Evolutionary conservation across 2,113 vertebrate species (phyloP).

Genomic region (Sebastes schlegelii): DNA sequence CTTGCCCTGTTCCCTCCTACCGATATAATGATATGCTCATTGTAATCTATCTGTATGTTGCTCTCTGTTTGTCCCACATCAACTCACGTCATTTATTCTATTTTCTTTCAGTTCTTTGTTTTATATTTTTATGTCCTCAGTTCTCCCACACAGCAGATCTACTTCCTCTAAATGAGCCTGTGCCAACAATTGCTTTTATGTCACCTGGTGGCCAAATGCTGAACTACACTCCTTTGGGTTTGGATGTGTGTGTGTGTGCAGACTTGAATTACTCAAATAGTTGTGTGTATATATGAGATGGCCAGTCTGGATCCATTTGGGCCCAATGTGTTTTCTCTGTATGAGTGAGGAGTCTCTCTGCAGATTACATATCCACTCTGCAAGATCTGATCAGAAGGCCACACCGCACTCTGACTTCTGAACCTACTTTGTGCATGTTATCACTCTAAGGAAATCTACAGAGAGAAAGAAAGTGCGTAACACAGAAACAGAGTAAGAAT

Average conservation of each 20-base stretch:
- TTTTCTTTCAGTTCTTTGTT: not conserved
- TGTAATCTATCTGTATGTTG: not conserved
- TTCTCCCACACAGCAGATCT: not conserved
- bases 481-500: not conserved
- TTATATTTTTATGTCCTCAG: not conserved
- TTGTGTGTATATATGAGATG: not conserved
- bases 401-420: not conserved
- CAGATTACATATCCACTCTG: not conserved
- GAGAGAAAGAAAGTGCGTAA: not conserved
- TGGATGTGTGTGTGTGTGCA: not conserved
- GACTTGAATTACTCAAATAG: not conserved
- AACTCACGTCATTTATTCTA: too few species aligned
- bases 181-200: conserved; percentile 44
- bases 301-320: conserved; percentile 1
- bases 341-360: not conserved
- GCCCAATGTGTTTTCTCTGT: conserved; percentile 4
- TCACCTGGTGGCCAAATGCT: conserved; percentile 65
- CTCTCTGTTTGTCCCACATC: not conserved
- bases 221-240: conserved; percentile 19
- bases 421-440: not conserved
- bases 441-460: not conserved
- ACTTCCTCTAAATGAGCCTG: not conserved
- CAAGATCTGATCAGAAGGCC: not conserved
- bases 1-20: not conserved
- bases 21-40: not conserved